Base-by-base conservation (phyloP, 2,797 vertebrate genomes). In the Buceros bicornis region DNA sequence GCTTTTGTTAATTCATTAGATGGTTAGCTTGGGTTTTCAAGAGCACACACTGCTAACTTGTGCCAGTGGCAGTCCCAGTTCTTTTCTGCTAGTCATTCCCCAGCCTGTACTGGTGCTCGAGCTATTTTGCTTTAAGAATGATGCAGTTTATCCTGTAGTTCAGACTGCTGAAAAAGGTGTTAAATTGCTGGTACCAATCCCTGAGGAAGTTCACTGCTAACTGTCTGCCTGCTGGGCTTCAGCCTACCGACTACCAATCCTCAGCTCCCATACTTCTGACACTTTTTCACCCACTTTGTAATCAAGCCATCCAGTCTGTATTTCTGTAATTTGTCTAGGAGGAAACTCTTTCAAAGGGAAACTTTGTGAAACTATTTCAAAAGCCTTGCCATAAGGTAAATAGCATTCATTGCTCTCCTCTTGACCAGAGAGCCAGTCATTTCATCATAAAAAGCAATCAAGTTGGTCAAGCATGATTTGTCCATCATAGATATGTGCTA, bases 1-100 rank as follows among this genome's bases (percentile, higher is more conserved):
- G 2, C 11, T 58, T 81, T 33, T 57, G 3, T 48, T 57, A 66
- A 50, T 42, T 77, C 12, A 37, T 26, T 1, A 0, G 47, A 40
- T 43, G 4, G 5, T 65, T 25, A 8, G 11, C 18, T 20, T 40
- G 33, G 5, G 2, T 13, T 73, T 3, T 19, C 17, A 62, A 53
- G 33, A 31, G 3, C 14, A n/a, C 16, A 15, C 22, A 18, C 3
- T 5, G 11, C 3, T 37, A 12, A 48, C 8, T 51, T 40, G 5
- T 2, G 2, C 11, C 35, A 64, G 8, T 5, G 48, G 42, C 13
- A 29, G 7, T 28, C 10, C 7, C 2, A 1, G 8, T 16, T 14
- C 14, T 43, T 71, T 71, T 20, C 33, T 64, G 14, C 6, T 8
- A 35, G 11, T 13, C 19, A 22, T 57, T 57, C 7, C 4, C 4